Base-by-base conservation (phyloP, 1,140 invertebrate species). In the Thaumatotibia leucotreta region DNA sequence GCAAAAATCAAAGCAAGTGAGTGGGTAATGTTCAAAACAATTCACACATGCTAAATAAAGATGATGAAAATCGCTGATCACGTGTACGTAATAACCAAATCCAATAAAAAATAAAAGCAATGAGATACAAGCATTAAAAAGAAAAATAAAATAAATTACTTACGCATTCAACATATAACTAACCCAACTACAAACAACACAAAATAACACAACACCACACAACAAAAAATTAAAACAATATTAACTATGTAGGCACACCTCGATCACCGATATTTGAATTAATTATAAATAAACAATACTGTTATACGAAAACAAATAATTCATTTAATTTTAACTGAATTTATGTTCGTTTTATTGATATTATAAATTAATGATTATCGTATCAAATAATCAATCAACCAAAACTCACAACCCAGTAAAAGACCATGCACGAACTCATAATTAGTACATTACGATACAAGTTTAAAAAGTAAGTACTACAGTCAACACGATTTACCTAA, bases 171-270 rank as follows among this genome's bases (percentile, higher is more conserved):
- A 68, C 66, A 65, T 63, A 68, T 67, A 66, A 74, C 62, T 61
- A 64, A 58, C 24, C 9, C 17, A 66, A 61, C 70, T 66, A 68
- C 35, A 27, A 31, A 64, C 61, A 68, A 63, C 64, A 72, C 64
- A 70, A 77, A 74, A 76, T 68, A 74, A 74, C 70, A 72, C 69
- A 61, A 70, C 65, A 75, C 70, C 61, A 67, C 35, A 61, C 61
- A 70, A 73, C 67, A 63, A 72, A 75, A 71, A 66, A 50, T 63
- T 29, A 67, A 68, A 64, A 65, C 64, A 52, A 73, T 62, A 67
- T 22, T 64, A 23, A 45, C 10, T 62, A 68, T 61, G 27, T 27
- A 72, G 31, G 62, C 27, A 72, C 63, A 65, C 67, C 68, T 69
- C 27, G 68, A 69, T 39, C 23, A 66, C 52, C 63, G 69, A 61